Evolutionary conservation across 2,888 invertebrate species (phyloP).

Genomic region (Endotricha flammealis): DNA sequence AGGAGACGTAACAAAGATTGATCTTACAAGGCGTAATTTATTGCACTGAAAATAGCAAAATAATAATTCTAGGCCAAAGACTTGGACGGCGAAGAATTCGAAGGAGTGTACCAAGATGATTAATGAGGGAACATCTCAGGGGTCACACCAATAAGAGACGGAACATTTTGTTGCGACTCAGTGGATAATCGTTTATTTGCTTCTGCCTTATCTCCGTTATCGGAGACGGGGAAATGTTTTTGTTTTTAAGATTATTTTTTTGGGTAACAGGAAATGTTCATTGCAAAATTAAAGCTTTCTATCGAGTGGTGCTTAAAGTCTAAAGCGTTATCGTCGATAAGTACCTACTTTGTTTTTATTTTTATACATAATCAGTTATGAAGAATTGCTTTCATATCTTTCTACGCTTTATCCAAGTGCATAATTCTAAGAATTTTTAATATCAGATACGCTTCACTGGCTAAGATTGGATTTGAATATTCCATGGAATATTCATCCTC

Average conservation of each 20-base stretch:
- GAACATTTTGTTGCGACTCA: conserved; percentile 47
- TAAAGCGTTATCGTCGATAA: background rate
- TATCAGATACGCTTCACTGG: no score
- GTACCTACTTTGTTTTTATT: background rate
- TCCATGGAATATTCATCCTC: no score
- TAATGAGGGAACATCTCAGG: conserved; percentile 50
- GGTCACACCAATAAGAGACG: conserved; percentile 34
- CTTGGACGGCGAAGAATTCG: conserved; percentile 26
- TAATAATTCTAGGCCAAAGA: conserved; percentile 41
- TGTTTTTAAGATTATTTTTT: conserved; percentile 28
- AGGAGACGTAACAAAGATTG: conserved; percentile 29
- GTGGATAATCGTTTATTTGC: conserved; percentile 54
- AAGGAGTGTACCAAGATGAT: conserved; percentile 42
- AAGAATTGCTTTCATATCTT: background rate
- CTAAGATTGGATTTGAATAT: no score
- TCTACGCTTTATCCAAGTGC: background rate
- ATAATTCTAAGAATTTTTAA: background rate
- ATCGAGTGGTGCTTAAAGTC: conserved; percentile 11
- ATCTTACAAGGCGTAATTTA: conserved; percentile 33
- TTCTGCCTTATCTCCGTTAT: conserved; percentile 40
- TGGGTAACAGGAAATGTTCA: conserved; percentile 24
- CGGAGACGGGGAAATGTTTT: conserved; percentile 34
- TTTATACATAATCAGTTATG: background rate
- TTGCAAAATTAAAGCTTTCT: conserved; percentile 17
- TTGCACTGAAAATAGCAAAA: conserved; percentile 30